phyloP scores from a whole-genome alignment of 2,888 invertebrate species.

The Caenorhabditis sp. region DNA sequence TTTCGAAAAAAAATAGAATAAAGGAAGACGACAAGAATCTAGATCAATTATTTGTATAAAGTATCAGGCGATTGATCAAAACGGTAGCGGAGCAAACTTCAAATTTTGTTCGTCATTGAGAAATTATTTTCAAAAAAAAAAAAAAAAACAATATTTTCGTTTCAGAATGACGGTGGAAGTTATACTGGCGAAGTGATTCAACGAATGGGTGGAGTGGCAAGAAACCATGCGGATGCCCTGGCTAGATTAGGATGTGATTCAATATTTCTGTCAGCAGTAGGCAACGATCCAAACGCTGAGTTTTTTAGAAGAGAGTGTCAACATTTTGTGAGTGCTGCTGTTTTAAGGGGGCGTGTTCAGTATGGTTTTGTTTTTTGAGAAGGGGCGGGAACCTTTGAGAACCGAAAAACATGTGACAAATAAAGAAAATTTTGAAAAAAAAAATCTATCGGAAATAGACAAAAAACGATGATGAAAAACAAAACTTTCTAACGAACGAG shows the following conservation, averaged over 20 bases:
- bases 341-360: no score
- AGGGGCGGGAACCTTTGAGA: no score
- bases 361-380: neutral
- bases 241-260: conserved; percentile 70
- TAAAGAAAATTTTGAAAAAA: neutral
- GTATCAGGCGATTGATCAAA: neutral
- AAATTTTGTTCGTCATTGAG: neutral
- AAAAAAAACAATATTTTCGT: conserved; percentile 2
- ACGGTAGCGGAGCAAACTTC: neutral
- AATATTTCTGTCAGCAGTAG: conserved; percentile 81
- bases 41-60: neutral
- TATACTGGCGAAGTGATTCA: conserved; percentile 78
- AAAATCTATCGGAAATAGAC: neutral
- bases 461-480: neutral
- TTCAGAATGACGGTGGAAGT: conserved; percentile 83
- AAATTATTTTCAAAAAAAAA: conserved; percentile 13
- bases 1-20: neutral
- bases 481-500: neutral
- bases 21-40: neutral
- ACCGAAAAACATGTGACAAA: neutral
- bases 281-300: conserved; percentile 76
- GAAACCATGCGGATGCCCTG: conserved; percentile 89
- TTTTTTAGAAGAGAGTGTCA: conserved; percentile 38
- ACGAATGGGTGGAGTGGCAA: conserved; percentile 86
- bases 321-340: conserved; percentile 45